Conservation (phyloP, 2,797 vertebrate genomes). For the Gymnoscopelus microlampas region DNA sequence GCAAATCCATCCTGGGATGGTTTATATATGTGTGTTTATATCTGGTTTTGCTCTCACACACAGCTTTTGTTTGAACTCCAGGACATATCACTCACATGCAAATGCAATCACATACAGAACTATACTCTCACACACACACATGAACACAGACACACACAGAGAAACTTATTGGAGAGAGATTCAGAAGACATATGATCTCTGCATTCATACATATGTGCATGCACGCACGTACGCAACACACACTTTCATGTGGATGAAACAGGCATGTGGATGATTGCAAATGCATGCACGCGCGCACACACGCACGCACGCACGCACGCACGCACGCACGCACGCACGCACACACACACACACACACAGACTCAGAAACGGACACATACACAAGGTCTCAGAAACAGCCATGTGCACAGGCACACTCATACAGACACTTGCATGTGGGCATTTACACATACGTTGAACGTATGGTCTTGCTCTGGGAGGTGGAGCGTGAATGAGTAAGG, state of each 20-base stretch:
- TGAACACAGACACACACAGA: too few relatives aligned
- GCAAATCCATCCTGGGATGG: constrained; percentile 21
- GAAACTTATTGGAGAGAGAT: too few relatives aligned
- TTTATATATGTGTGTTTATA: constrained; percentile 37
- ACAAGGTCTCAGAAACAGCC: constrained; percentile 1
- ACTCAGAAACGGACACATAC: constrained; percentile 2
- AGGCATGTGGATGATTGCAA: too few relatives aligned
- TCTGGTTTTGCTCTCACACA: background rate
- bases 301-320: too few relatives aligned
- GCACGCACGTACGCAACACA: background rate
- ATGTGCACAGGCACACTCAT: background rate
- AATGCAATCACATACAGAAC: too few relatives aligned
- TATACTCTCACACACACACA: too few relatives aligned
- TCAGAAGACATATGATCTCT: too few relatives aligned
- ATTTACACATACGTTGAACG: constrained; percentile 10
- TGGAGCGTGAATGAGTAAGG: constrained; percentile 18
- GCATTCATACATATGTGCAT: background rate
- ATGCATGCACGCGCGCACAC: too few relatives aligned
- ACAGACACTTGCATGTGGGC: background rate
- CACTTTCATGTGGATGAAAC: background rate
- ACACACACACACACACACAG: constrained; percentile 3
- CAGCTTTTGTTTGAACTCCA: background rate
- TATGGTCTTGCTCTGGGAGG: constrained; percentile 45
- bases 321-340: too few relatives aligned
- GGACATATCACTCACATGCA: too few relatives aligned